These are phyloP conservation scores for Caenorhabditis virilis DNA, from an alignment of 2,888 invertebrate species.

Conservation along the genomic window DNA sequence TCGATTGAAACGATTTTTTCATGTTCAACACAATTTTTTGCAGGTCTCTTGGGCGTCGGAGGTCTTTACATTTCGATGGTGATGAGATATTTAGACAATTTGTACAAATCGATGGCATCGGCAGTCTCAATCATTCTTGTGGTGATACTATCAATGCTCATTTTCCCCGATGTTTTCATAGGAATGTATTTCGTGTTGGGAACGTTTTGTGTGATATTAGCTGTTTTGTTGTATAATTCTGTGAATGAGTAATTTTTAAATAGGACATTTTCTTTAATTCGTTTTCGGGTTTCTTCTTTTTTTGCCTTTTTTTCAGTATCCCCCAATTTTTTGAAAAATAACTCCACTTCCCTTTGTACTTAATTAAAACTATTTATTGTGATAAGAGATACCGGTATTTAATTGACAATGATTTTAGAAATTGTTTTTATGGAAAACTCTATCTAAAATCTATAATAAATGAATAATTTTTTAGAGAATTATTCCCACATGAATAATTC, in stretches of 20 bases:
- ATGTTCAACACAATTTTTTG: too few relatives aligned
- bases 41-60: slow-evolving; percentile 45
- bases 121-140: slow-evolving; percentile 67
- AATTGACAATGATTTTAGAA: too few relatives aligned
- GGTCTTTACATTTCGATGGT: slow-evolving; percentile 69
- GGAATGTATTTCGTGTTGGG: slow-evolving; percentile 66
- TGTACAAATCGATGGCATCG: slow-evolving; percentile 68
- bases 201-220: slow-evolving; percentile 60
- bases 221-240: slow-evolving; percentile 68
- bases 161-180: slow-evolving; percentile 60
- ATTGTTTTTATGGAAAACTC: too few relatives aligned
- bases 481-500: too few relatives aligned
- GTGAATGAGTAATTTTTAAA: slow-evolving; percentile 53
- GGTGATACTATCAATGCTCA: slow-evolving; percentile 57
- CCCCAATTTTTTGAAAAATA: not conserved
- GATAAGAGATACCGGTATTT: too few relatives aligned
- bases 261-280: not conserved
- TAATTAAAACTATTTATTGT: too few relatives aligned
- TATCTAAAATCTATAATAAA: too few relatives aligned
- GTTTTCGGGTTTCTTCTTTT: not conserved
- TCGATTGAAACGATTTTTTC: too few relatives aligned
- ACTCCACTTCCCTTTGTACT: not conserved
- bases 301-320: not conserved
- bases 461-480: too few relatives aligned
- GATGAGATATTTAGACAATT: slow-evolving; percentile 69